Evolutionary conservation across 2,113 vertebrate genomes (phyloP), one percentile per base, ranked within the genome.

Genomic region (Poeciliopsis turrubarensis): DNA sequence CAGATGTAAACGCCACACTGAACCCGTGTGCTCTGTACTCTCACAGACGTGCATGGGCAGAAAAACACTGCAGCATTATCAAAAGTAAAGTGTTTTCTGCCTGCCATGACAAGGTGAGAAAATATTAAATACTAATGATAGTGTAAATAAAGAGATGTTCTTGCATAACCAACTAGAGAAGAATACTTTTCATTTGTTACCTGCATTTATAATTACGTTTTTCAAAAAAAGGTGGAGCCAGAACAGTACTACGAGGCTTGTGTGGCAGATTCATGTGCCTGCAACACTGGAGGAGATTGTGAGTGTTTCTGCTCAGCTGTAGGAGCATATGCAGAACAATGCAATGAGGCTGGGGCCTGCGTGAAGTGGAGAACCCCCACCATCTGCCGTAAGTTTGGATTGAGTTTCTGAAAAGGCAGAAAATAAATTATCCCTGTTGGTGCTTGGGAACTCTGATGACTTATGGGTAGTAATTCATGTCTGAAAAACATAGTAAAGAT

Each of bases 221-320:
- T 67, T 71, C 1, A 37, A 69, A 57, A 57, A 73, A 76, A 99
- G 98, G 95, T 99, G 92, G 95, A 97, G 39, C 93, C 94, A 0
- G 67, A 90, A 64, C 89, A 85, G 37, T 97, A 96, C 90, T 96
- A 95, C 30, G 95, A 97, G 66, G 92, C 95, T 3, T 99, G 98
- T 6, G 95, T 96, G 86, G 92, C 68, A 15, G 98, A 98, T 41
- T 95, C 96, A 0, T 98, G 97, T 29, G 95, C 95, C 75, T 98
- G 98, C 0, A 96, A 97, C 89, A 90, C 94, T 0, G 97, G 96
- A 44, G 97, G 97, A 62, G 96, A 99, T 65, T 97, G 97, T 62
- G 97, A 97, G 72, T 98, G 97, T 57, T 97, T 98, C 92, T 99
- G 98, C 80, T 97, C 96, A 3, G 95, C 95, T 13, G 96, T 99